These are phyloP conservation scores for Merodon equestris DNA, from an alignment of 2,888 invertebrate genomes.

Conservation along the genomic window DNA sequence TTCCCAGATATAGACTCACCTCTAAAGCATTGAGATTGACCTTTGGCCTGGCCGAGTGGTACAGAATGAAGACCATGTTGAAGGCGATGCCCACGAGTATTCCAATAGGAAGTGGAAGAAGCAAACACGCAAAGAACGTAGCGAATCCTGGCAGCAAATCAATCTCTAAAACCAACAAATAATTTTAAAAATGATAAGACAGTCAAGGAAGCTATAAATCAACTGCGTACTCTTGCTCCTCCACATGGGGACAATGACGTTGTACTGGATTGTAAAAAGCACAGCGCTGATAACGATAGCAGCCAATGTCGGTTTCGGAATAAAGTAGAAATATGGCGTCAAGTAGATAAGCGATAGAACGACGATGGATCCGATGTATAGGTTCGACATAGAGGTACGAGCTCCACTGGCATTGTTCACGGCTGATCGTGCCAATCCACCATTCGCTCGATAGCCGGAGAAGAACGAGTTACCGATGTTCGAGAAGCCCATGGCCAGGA, in stretches of 20 bases:
- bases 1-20: constrained; percentile 79
- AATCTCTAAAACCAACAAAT: constrained; percentile 81
- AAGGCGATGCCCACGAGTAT: constrained; percentile 90
- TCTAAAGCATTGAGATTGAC: constrained; percentile 88
- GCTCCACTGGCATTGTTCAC: constrained; percentile 94
- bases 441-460: constrained; percentile 89
- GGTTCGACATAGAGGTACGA: constrained; percentile 88
- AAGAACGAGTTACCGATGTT: constrained; percentile 92
- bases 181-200: too few relatives aligned
- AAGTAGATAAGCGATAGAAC: constrained; percentile 90
- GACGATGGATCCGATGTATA: constrained; percentile 90
- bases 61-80: constrained; percentile 90
- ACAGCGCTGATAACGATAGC: constrained; percentile 95
- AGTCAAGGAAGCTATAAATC: too few relatives aligned
- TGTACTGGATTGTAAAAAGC: constrained; percentile 92
- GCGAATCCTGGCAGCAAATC: constrained; percentile 91
- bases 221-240: constrained; percentile 87
- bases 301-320: constrained; percentile 90
- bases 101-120: constrained; percentile 91
- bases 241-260: constrained; percentile 92
- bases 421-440: constrained; percentile 89
- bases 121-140: constrained; percentile 92
- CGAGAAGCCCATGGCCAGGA: constrained; percentile 88
- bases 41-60: constrained; percentile 92
- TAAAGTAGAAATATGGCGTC: constrained; percentile 91